These are phyloP conservation scores for Aurelia aurita DNA, from an alignment of 30 jellyfish, hydroid and myxozoan genomes.

Conservation along the genomic window DNA sequence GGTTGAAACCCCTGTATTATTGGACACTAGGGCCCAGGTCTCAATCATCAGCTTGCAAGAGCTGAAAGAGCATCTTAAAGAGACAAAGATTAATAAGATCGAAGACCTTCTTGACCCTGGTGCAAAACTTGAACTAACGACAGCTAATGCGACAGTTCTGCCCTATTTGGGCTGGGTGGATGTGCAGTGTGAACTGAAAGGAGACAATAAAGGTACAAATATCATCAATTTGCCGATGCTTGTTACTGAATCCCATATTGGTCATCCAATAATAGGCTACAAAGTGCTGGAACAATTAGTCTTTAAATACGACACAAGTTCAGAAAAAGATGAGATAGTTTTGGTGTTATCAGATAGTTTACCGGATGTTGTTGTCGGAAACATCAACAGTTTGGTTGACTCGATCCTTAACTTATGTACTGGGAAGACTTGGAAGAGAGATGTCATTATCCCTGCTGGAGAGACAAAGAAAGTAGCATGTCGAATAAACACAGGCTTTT, in stretches of 20 bases:
- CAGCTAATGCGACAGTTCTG: conserved; percentile 45
- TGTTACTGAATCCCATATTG: conserved; percentile 24
- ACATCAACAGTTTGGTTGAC: not conserved
- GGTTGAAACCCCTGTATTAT: no score
- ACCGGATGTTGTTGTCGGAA: not conserved
- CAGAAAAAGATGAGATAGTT: conserved; percentile 16
- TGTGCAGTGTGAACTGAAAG: conserved; percentile 12
- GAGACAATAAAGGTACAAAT: no score
- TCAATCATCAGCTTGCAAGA: no score
- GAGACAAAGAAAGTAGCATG: not conserved
- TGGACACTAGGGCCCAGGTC: no score
- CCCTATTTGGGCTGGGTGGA: conserved; percentile 42
- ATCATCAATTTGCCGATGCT: no score
- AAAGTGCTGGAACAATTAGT: conserved; percentile 28
- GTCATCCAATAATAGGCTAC: conserved; percentile 44
- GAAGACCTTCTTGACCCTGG: conserved; percentile 49
- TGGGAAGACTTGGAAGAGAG: conserved; percentile 12
- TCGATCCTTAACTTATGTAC: conserved; percentile 5
- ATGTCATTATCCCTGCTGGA: conserved; percentile 30
- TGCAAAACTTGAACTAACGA: conserved; percentile 22
- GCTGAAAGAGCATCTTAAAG: no score
- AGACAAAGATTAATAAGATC: not conserved
- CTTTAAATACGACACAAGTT: not conserved
- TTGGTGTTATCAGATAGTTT: conserved; percentile 18
- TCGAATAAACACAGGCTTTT: conserved; percentile 31